phyloP scores from a whole-genome alignment of 2,113 vertebrate species.

The Cephalopholis sonnerati region DNA sequence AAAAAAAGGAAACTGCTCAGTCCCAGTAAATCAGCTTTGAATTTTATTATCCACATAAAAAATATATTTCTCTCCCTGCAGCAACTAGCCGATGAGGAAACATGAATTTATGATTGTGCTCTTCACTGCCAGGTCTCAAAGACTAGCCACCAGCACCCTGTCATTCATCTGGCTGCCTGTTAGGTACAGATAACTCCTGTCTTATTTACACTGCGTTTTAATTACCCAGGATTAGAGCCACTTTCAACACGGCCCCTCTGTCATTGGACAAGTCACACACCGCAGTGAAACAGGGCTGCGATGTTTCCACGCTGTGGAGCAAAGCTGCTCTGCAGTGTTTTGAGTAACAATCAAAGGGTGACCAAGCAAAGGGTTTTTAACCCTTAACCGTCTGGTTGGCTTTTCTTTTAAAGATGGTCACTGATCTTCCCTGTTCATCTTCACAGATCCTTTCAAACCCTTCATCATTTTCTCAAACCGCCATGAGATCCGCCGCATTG shows the following conservation, averaged over 20 bases:
- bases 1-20: constrained; percentile 3
- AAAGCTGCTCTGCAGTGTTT: constrained; percentile 33
- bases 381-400: background rate
- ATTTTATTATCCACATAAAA: constrained; percentile 45
- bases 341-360: background rate
- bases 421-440: background rate
- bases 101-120: constrained; percentile 37
- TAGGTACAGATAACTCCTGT: constrained; percentile 71
- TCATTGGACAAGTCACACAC: constrained; percentile 41
- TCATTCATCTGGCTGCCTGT: constrained; percentile 70
- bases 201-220: constrained; percentile 73
- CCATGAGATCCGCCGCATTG: constrained; percentile 96
- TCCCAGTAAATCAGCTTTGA: constrained; percentile 35
- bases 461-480: constrained; percentile 99
- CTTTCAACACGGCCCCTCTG: constrained; percentile 42
- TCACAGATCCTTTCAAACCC: constrained; percentile 94
- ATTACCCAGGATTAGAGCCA: constrained; percentile 73
- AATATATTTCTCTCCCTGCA: constrained; percentile 33
- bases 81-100: constrained; percentile 33
- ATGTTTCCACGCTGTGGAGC: constrained; percentile 11
- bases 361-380: constrained; percentile 26
- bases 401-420: background rate
- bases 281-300: constrained; percentile 33
- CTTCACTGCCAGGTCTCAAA: constrained; percentile 38
- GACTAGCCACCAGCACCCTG: constrained; percentile 32